Percentiles rank a stretch among this genome's conserved stretches.
phyloP scores from a whole-genome alignment of 2,888 invertebrate genomes.

The Adineta ricciae region DNA sequence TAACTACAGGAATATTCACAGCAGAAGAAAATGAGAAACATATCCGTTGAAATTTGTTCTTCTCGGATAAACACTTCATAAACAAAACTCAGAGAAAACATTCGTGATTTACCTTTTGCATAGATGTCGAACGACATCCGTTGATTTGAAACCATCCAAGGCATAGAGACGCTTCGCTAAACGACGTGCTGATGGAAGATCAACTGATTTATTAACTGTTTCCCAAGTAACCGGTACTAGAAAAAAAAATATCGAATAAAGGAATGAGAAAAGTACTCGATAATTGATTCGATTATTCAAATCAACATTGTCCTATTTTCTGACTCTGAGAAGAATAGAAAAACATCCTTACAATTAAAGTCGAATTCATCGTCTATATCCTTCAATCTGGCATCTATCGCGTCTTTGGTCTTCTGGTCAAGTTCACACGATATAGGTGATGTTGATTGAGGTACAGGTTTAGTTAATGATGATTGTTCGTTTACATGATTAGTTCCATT shows the following conservation, averaged over 20 bases:
- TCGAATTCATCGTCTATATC: neutral
- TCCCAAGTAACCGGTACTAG: neutral
- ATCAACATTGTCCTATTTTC: too few species aligned
- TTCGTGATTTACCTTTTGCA: conserved; percentile 80
- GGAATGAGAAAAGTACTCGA: neutral
- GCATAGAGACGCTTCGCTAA: conserved; percentile 85
- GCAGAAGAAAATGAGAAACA: too few species aligned
- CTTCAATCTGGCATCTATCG: neutral
- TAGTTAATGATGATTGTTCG: neutral
- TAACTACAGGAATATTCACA: too few species aligned
- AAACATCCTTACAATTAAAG: neutral
- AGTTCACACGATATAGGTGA: neutral
- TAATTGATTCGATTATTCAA: too few species aligned
- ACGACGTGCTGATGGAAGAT: conserved; percentile 83
- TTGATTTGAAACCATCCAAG: conserved; percentile 89
- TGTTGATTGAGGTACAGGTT: neutral
- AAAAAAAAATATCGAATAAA: neutral
- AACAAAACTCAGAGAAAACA: too few species aligned
- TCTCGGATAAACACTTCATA: too few species aligned
- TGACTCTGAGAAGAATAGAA: too few species aligned
- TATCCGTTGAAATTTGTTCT: too few species aligned
- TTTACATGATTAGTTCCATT: neutral
- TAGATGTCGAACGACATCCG: conserved; percentile 87
- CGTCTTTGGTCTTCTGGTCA: conserved; percentile 7
- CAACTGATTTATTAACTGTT: conserved; percentile 57